Evolutionary conservation across 2,888 invertebrate genomes (phyloP), one percentile per base, ranked within the genome.

Genomic region (Achlya flavicornis): DNA sequence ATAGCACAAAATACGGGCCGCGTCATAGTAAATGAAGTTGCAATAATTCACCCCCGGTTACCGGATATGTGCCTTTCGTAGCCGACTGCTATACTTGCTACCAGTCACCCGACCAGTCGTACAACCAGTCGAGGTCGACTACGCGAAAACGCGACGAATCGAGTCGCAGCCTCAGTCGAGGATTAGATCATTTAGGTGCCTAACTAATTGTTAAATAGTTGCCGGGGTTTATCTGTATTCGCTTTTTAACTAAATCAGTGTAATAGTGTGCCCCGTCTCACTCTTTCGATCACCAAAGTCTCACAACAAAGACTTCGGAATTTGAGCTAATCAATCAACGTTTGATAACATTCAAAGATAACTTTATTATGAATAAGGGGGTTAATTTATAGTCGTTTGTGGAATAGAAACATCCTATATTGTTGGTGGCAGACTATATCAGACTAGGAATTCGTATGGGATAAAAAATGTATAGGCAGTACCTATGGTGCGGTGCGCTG

Each of bases 11-110:
- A 81, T 81, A 80, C 79, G 75, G 78, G 74, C 71, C 72, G 77
- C 83, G 82, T 84, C 84, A 82, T 83, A 82, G 78, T 80, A 87
- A 88, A 88, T 87, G 86, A 87, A 87, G 84, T 86, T 85, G 88
- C 87, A 88, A 88, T 89, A 88, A 88, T 86, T 88, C 83, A 4
- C 53, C 80, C 78, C 83, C 78, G 71, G 80, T 80, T 81, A 83
- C 83, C 82, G 81, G 85, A 85, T 85, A 82, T 81, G 78, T 81
- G 80, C 78, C 77, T 81, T 79, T 82, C 79, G 74, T 74, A 71
- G 72, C 72, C 71, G 53, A 10, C 19, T 19, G n/a, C n/a, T n/a
- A 53, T n/a, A 14, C 16, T 19, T 67, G 66, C 65, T 63, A 66
- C 65, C 66, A 61, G 61, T 35, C 67, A n/a, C 46, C n/a, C 60